Evolutionary conservation across 2,888 invertebrate species (phyloP).

Genomic region (Volucella inflata): DNA sequence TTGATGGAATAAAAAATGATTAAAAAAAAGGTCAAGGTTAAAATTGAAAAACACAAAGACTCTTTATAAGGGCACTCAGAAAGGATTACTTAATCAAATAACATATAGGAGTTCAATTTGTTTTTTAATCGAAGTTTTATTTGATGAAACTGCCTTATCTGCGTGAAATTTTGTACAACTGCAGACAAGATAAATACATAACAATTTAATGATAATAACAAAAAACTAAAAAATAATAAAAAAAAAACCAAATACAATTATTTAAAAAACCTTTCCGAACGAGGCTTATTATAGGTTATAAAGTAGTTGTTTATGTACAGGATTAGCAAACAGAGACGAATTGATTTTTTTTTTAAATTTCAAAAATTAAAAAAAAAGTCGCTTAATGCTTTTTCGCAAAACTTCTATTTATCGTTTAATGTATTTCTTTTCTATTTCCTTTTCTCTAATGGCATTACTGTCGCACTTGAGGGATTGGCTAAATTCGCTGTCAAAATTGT

Average conservation of each 20-base stretch:
- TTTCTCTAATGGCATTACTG: too few species aligned
- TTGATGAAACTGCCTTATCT: conserved; percentile 57
- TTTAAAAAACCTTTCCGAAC: conserved; percentile 57
- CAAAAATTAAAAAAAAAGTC: conserved; percentile 32
- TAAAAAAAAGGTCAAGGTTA: neutral
- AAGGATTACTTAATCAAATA: too few species aligned
- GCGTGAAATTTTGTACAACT: conserved; percentile 49
- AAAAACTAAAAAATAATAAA: conserved; percentile 31
- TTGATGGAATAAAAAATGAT: neutral
- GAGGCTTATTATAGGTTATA: conserved; percentile 43
- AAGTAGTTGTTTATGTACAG: conserved; percentile 58
- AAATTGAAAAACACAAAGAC: neutral
- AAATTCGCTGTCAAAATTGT: too few species aligned
- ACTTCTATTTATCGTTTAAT: neutral
- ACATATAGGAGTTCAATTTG: too few species aligned
- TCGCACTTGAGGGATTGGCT: too few species aligned
- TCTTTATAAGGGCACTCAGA: too few species aligned
- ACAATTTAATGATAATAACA: too few species aligned
- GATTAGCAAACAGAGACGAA: conserved; percentile 8
- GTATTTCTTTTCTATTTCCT: neutral
- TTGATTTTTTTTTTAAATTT: conserved; percentile 10
- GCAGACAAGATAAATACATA: conserved; percentile 43
- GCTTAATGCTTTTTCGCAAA: conserved; percentile 52
- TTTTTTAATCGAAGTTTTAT: too few species aligned
- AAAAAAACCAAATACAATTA: neutral